Percentiles rank a stretch among this genome's conserved stretches.
These are phyloP conservation scores for Oryzias melastigma DNA, from an alignment of 2,113 vertebrate genomes.

Conservation along the genomic window DNA sequence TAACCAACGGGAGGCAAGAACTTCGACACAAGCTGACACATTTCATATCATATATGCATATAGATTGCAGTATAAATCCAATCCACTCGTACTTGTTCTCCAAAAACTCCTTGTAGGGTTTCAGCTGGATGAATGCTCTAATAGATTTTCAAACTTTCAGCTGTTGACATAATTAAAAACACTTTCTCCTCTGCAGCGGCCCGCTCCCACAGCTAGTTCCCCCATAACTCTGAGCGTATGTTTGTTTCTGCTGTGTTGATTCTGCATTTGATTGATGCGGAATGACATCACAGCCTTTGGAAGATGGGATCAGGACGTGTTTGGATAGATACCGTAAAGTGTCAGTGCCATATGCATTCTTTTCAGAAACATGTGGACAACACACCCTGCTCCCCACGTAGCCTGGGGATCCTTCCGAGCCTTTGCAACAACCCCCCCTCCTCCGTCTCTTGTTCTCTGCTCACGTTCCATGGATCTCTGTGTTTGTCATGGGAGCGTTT, in stretches of 20 bases:
- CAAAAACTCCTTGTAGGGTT: conserved; percentile 11
- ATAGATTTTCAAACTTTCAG: conserved; percentile 32
- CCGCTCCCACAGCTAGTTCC: conserved; percentile 28
- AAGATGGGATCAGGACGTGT: conserved; percentile 44
- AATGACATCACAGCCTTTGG: conserved; percentile 57
- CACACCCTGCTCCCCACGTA: conserved; percentile 65
- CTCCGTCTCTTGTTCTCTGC: conserved; percentile 16
- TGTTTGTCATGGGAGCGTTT: conserved; percentile 11
- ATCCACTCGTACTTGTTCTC: no score
- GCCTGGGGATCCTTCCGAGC: conserved; percentile 74
- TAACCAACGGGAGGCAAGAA: conserved; percentile 21
- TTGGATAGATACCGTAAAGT: conserved; percentile 43
- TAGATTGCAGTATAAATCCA: no score
- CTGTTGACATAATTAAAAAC: conserved; percentile 56
- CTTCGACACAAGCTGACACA: conserved; percentile 34
- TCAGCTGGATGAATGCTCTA: conserved; percentile 33
- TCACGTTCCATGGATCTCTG: conserved; percentile 31
- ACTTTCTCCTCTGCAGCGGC: conserved; percentile 14
- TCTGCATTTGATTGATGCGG: conserved; percentile 42
- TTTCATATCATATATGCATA: conserved; percentile 22
- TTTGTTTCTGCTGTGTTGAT: conserved; percentile 38
- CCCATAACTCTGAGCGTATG: conserved; percentile 11
- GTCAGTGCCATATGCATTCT: conserved; percentile 36
- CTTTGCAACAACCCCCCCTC: conserved; percentile 28
- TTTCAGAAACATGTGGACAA: conserved; percentile 55